These are phyloP conservation scores for Geodia barretti DNA, from an alignment of 37 sponge, comb jelly and placozoan genomes.

Conservation along the genomic window DNA sequence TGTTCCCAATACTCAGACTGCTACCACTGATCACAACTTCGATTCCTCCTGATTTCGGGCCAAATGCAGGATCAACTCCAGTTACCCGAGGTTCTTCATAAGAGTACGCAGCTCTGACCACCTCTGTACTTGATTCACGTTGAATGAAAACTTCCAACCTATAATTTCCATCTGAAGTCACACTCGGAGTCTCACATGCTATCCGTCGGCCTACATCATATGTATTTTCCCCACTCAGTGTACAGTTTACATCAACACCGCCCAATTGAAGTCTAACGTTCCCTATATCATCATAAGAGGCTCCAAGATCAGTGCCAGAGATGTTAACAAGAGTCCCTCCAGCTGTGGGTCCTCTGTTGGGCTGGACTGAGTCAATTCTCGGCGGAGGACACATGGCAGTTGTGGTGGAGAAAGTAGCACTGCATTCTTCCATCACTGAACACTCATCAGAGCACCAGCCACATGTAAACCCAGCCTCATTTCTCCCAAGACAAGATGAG, in stretches of 20 bases:
- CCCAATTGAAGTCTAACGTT: constrained; percentile 9
- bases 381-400: constrained; percentile 41
- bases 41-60: constrained; percentile 80
- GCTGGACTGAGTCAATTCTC: constrained; percentile 36
- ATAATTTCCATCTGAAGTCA: neutral
- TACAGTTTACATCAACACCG: constrained; percentile 27
- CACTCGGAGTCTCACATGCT: constrained; percentile 26
- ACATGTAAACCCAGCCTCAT: constrained; percentile 43
- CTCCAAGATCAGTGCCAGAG: constrained; percentile 73
- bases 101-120: neutral
- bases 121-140: neutral
- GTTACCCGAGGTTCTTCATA: constrained; percentile 25
- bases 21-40: constrained; percentile 54
- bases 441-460: constrained; percentile 59
- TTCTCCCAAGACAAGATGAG: constrained; percentile 41
- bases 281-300: constrained; percentile 20
- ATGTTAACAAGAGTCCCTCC: constrained; percentile 75
- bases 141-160: neutral
- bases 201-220: constrained; percentile 25
- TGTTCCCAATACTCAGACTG: constrained; percentile 63
- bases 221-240: constrained; percentile 14
- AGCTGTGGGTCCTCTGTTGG: constrained; percentile 51
- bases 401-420: neutral
- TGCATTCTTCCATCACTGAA: constrained; percentile 22
- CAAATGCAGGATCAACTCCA: constrained; percentile 60